phyloP scores from a whole-genome alignment of 2,797 vertebrate genomes.

The Sebastolobus altivelis region DNA sequence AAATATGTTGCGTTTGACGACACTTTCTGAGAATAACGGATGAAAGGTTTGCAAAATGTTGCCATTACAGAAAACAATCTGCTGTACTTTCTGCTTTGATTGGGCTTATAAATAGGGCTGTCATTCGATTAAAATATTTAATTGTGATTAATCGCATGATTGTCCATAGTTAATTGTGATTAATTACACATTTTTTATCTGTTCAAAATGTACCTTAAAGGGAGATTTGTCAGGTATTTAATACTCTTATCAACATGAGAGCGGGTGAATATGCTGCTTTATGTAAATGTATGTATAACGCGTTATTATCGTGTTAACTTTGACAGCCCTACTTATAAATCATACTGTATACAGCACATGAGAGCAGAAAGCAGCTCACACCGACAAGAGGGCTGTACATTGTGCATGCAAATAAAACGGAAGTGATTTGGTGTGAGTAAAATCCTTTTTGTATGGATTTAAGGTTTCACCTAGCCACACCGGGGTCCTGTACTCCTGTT shows the following conservation, averaged over 20 bases:
- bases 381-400: not conserved
- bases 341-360: not conserved
- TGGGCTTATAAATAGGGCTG: too few relatives aligned
- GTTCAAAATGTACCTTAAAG: too few relatives aligned
- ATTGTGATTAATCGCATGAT: too few relatives aligned
- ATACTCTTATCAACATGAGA: too few relatives aligned
- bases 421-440: not conserved
- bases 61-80: not conserved
- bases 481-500: not conserved
- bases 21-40: constrained; percentile 1
- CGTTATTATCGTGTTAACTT: too few relatives aligned
- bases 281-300: too few relatives aligned
- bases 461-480: not conserved
- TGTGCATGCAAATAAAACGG: not conserved
- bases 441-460: not conserved
- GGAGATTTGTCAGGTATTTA: too few relatives aligned
- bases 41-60: constrained; percentile 10
- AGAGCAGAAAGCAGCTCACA: not conserved
- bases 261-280: too few relatives aligned
- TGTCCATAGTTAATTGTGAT: too few relatives aligned
- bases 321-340: not conserved
- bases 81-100: not conserved
- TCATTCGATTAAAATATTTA: too few relatives aligned
- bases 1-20: constrained; percentile 37
- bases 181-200: too few relatives aligned